Evolutionary conservation across 2,113 vertebrate genomes (phyloP).

Genomic region (Labeo catla): DNA sequence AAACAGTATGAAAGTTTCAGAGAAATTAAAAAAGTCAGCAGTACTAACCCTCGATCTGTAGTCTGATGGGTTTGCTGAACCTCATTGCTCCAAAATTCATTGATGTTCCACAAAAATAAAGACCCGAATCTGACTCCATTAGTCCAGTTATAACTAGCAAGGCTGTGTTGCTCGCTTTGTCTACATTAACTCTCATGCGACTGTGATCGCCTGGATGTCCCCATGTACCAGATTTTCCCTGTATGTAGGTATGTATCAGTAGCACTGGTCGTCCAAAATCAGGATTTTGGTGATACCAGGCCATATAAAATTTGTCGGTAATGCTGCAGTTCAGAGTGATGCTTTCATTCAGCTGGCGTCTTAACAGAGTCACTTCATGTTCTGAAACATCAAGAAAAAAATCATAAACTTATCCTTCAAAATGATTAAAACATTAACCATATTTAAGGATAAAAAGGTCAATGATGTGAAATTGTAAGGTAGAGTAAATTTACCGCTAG

Average conservation of each 20-base stretch:
- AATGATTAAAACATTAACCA: neutral
- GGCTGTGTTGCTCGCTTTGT: too few species aligned
- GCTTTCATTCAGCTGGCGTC: too few species aligned
- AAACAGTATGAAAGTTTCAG: too few species aligned
- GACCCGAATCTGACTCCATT: neutral
- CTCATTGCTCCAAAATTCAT: neutral
- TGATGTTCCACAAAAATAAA: neutral
- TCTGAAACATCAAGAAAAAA: neutral
- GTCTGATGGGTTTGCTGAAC: neutral
- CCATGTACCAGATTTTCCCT: too few species aligned
- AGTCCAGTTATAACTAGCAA: neutral
- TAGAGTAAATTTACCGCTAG: neutral
- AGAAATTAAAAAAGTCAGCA: too few species aligned
- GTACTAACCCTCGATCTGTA: neutral
- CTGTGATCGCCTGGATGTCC: too few species aligned
- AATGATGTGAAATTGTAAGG: too few species aligned
- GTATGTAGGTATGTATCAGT: too few species aligned
- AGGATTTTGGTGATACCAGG: neutral
- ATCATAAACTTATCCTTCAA: neutral
- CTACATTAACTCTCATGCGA: too few species aligned
- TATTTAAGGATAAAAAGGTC: neutral
- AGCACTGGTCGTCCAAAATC: neutral
- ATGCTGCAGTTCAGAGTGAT: neutral
- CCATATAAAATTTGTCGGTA: neutral
- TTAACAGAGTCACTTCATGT: neutral